Percentiles rank a stretch among this genome's conserved stretches.
Evolutionary conservation across 1,140 invertebrate genomes (phyloP).

Genomic region (Myzus persicae): DNA sequence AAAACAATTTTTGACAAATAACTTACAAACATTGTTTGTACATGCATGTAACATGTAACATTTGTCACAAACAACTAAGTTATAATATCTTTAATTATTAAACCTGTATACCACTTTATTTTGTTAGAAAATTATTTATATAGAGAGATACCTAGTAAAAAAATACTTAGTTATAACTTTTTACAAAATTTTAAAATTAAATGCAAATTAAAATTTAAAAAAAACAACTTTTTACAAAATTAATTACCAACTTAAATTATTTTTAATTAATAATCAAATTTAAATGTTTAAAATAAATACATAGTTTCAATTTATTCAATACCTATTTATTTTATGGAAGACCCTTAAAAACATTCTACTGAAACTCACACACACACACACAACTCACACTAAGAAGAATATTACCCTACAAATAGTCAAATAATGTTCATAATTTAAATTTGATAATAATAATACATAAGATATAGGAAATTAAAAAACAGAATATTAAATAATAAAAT

Average conservation of each 20-base stretch:
- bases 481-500: constrained; percentile 24
- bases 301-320: neutral
- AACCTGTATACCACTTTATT: neutral
- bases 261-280: neutral
- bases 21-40: neutral
- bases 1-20: neutral
- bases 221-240: neutral
- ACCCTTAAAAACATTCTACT: constrained; percentile 39
- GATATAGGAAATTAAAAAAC: constrained; percentile 6
- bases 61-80: neutral
- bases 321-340: constrained; percentile 35
- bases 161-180: neutral
- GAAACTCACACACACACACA: neutral
- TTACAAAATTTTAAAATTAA: neutral
- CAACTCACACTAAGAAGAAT: constrained; percentile 34
- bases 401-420: constrained; percentile 10
- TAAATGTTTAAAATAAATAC: neutral
- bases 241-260: neutral
- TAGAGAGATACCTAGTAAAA: neutral
- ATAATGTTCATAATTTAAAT: constrained; percentile 5
- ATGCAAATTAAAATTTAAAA: no score
- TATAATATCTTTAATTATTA: neutral
- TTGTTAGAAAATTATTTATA: neutral
- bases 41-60: neutral
- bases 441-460: constrained; percentile 22